phyloP scores from a whole-genome alignment of 2,888 invertebrate genomes.

The Phengaris alcon region DNA sequence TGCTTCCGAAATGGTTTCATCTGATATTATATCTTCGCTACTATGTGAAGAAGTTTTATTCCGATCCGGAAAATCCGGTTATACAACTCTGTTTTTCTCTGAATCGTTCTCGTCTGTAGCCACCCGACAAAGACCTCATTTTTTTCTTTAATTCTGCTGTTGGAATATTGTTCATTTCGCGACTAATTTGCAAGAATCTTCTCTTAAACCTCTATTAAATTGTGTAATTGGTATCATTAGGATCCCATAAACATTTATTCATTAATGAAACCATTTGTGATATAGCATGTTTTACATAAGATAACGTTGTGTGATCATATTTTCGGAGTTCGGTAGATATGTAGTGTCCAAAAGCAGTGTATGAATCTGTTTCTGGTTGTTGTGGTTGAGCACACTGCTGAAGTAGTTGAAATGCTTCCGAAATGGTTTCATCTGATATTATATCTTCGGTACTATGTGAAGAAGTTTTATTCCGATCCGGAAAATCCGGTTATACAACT shows the following conservation, averaged over 20 bases:
- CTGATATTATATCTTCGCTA: slow-evolving; percentile 35
- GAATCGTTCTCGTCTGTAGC: slow-evolving; percentile 23
- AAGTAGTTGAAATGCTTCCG: slow-evolving; percentile 41
- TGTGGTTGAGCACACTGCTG: slow-evolving; percentile 41
- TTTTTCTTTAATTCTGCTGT: slow-evolving; percentile 31
- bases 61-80: no score
- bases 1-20: slow-evolving; percentile 42
- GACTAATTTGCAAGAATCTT: slow-evolving; percentile 40
- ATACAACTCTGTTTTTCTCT: slow-evolving; percentile 27
- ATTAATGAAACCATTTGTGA: no score
- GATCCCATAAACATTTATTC: slow-evolving; percentile 42
- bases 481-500: slow-evolving; percentile 27
- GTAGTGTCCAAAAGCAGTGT: slow-evolving; percentile 39
- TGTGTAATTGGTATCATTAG: slow-evolving; percentile 40
- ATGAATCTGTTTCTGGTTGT: slow-evolving; percentile 39
- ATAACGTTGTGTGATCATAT: slow-evolving; percentile 39
- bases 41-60: slow-evolving; percentile 23
- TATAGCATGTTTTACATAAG: not conserved
- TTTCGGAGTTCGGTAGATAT: slow-evolving; percentile 40
- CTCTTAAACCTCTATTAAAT: slow-evolving; percentile 44
- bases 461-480: no score
- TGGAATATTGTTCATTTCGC: slow-evolving; percentile 29
- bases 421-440: slow-evolving; percentile 42
- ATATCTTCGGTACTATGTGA: slow-evolving; percentile 15
- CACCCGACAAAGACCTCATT: slow-evolving; percentile 29